Evolutionary conservation across 2,113 vertebrate species (phyloP).

Genomic region (Acanthisitta chloris): DNA sequence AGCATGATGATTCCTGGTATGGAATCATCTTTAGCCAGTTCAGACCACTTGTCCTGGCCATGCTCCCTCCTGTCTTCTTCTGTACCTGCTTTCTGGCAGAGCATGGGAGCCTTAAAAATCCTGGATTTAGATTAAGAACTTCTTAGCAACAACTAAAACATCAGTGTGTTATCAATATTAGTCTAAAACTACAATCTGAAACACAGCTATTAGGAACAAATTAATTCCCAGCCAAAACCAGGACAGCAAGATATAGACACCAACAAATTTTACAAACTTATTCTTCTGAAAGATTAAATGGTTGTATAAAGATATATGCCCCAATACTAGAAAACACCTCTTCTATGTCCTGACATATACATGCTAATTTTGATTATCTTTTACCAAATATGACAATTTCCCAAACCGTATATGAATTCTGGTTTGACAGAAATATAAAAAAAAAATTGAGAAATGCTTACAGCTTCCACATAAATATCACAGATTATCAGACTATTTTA

Average conservation of each 20-base stretch:
- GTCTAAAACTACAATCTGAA: background rate
- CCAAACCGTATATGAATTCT: background rate
- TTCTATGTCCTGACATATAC: background rate
- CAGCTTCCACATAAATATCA: background rate
- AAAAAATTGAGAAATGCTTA: background rate
- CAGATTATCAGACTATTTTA: background rate
- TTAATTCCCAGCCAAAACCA: background rate
- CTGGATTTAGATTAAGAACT: background rate
- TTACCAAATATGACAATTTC: background rate
- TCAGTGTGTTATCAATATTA: background rate
- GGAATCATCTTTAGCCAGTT: background rate
- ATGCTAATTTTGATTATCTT: background rate
- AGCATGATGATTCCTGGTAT: background rate
- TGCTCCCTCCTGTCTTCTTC: background rate
- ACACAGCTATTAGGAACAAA: background rate
- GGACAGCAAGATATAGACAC: background rate
- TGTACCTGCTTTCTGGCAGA: background rate
- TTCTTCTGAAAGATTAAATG: background rate
- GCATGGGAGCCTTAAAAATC: background rate
- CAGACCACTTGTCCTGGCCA: background rate
- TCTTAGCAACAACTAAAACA: background rate
- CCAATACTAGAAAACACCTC: background rate
- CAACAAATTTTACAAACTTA: background rate
- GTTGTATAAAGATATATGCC: background rate
- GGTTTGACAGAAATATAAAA: background rate